These are phyloP conservation scores for Suillia variegata DNA, from an alignment of 2,888 invertebrate species.

Conservation along the genomic window DNA sequence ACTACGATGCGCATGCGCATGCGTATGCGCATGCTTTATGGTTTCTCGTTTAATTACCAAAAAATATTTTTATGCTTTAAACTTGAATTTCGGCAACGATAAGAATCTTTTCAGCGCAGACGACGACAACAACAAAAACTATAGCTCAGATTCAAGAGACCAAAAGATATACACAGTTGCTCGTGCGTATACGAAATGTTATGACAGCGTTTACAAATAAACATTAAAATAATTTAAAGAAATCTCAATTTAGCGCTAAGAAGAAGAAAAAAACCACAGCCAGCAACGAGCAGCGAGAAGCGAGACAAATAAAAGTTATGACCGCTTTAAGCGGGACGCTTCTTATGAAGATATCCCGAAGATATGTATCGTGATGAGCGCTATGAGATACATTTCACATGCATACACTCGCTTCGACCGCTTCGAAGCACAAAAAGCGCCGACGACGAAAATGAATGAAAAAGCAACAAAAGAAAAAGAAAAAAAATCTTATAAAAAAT, in stretches of 20 bases:
- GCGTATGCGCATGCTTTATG: no score
- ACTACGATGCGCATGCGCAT: no score
- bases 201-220: slow-evolving; percentile 1
- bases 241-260: no score
- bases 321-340: neutral
- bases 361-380: slow-evolving; percentile 11
- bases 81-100: neutral
- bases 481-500: no score
- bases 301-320: neutral
- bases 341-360: slow-evolving; percentile 1
- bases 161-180: neutral
- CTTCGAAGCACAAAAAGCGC: slow-evolving; percentile 26
- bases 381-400: neutral
- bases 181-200: slow-evolving; percentile 1
- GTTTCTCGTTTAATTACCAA: slow-evolving; percentile 22
- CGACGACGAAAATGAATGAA: no score
- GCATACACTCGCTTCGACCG: neutral
- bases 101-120: no score
- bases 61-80: slow-evolving; percentile 30
- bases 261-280: neutral
- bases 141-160: no score
- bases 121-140: no score
- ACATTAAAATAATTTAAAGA: slow-evolving; percentile 7
- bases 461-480: no score
- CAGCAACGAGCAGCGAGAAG: no score